Percentiles rank a stretch among this genome's conserved stretches.
Conservation (phyloP, 2,888 invertebrate genomes). For the Lapara coniferarum region DNA sequence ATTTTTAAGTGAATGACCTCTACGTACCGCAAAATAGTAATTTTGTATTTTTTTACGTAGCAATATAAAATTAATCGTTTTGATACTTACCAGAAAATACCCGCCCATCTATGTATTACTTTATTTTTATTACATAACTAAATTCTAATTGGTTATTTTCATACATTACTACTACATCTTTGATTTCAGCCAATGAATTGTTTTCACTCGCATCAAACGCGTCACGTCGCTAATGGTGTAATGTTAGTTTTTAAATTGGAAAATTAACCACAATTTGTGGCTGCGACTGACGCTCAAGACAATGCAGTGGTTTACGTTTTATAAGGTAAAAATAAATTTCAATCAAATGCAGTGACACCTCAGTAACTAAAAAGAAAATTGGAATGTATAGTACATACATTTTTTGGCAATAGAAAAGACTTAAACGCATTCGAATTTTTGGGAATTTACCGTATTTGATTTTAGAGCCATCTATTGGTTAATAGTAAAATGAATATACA, state of each 20-base stretch:
- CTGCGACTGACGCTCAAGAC: not conserved
- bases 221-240: conserved; percentile 34
- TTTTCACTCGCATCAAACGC: conserved; percentile 43
- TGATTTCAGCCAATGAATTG: conserved; percentile 34
- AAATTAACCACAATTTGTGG: conserved; percentile 46
- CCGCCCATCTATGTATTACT: no score
- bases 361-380: not conserved
- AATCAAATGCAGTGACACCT: not conserved
- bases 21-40: no score
- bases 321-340: conserved; percentile 7
- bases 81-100: no score
- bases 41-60: no score
- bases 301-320: conserved; percentile 14
- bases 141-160: not conserved
- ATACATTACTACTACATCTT: conserved; percentile 25
- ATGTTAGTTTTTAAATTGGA: conserved; percentile 40
- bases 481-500: not conserved
- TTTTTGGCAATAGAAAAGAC: conserved; percentile 4
- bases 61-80: no score
- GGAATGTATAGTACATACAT: not conserved
- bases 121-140: not conserved
- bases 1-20: no score
- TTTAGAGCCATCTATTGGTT: not conserved
- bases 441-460: not conserved
- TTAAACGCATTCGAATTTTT: conserved; percentile 1